Conservation (phyloP, 2,797 vertebrate species). For the Apogon hyalosoma region DNA sequence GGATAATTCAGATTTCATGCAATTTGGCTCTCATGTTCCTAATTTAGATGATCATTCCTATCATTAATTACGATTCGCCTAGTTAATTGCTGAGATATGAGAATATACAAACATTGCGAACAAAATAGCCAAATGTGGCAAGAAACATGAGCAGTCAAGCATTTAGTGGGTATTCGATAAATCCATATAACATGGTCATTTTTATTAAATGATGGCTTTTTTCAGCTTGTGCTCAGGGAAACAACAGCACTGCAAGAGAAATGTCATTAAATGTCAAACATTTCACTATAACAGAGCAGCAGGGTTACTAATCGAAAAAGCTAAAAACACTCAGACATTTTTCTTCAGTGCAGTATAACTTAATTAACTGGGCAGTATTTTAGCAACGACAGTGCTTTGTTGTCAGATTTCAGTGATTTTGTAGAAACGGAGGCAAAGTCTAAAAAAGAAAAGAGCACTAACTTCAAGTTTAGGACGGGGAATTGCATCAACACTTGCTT, state of each 20-base stretch:
- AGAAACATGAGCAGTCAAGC: not conserved
- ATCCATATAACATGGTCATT: not conserved
- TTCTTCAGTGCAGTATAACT: not conserved
- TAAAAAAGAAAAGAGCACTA: not conserved
- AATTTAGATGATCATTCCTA: not conserved
- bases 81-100: not conserved
- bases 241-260: not conserved
- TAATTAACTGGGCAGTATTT: not conserved
- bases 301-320: not conserved
- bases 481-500: not conserved
- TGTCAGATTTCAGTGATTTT: not conserved
- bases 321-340: not conserved
- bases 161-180: not conserved
- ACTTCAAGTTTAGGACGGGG: no score
- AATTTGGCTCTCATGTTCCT: not conserved
- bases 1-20: slow-evolving; percentile 17
- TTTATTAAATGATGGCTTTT: not conserved
- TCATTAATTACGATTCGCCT: not conserved
- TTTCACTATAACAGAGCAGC: not conserved
- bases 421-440: not conserved
- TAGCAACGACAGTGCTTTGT: not conserved
- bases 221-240: not conserved
- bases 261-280: no score
- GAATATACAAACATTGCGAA: not conserved
- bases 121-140: not conserved